A percentile compares a stretch with the other conserved stretches of the same genome.
Conservation (phyloP, 2,113 vertebrate species). For the Panthera leo region DNA sequence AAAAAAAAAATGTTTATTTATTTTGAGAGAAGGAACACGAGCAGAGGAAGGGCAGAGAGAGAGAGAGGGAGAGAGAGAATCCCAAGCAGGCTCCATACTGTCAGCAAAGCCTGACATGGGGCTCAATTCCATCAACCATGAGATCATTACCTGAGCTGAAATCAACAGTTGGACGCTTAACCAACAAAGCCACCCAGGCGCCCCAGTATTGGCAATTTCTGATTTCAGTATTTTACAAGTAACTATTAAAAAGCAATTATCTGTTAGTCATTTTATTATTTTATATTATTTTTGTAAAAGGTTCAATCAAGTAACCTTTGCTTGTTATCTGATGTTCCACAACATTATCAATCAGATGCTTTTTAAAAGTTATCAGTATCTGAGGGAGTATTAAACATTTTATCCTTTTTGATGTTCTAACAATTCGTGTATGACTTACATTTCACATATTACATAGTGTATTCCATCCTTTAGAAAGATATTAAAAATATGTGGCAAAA, state of each 20-base stretch:
- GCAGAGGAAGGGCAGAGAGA: too few relatives aligned
- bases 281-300: not conserved
- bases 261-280: not conserved
- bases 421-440: not conserved
- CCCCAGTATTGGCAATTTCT: not conserved
- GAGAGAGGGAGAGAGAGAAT: too few relatives aligned
- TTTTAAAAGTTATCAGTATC: not conserved
- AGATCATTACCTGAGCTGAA: too few relatives aligned
- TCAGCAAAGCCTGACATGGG: too few relatives aligned
- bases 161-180: too few relatives aligned
- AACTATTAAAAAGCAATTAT: not conserved
- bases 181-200: too few relatives aligned
- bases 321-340: not conserved
- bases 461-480: not conserved
- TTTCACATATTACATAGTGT: not conserved
- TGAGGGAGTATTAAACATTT: not conserved
- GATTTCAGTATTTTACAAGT: not conserved
- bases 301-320: not conserved
- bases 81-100: too few relatives aligned
- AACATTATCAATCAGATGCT: not conserved
- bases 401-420: not conserved
- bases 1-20: too few relatives aligned
- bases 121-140: too few relatives aligned
- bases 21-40: too few relatives aligned
- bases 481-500: not conserved